These are phyloP conservation scores for Phycodurus eques DNA, from an alignment of 2,113 vertebrate species.

Conservation along the genomic window DNA sequence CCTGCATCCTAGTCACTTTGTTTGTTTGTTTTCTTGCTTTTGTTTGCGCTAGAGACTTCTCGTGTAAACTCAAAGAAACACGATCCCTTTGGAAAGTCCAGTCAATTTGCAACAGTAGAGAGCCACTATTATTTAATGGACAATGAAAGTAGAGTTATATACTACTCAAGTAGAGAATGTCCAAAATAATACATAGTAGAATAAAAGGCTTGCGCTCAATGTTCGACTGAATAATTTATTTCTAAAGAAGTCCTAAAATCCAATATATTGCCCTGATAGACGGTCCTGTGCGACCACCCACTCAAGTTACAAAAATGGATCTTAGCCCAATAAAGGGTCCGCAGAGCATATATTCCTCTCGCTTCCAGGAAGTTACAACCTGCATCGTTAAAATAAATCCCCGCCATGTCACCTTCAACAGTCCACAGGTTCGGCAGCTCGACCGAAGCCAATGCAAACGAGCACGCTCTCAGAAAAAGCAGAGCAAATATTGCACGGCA, in stretches of 20 bases:
- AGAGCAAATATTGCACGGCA: slow-evolving; percentile 38
- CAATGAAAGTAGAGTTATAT: background rate
- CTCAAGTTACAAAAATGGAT: background rate
- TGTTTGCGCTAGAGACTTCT: slow-evolving; percentile 66
- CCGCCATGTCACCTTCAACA: slow-evolving; percentile 19
- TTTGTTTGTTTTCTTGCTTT: slow-evolving; percentile 70
- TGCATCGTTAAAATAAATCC: background rate
- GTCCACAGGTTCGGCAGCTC: slow-evolving; percentile 13
- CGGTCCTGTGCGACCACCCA: background rate
- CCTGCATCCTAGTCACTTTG: slow-evolving; percentile 33
- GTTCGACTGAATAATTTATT: too few relatives aligned
- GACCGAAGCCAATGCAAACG: slow-evolving; percentile 22
- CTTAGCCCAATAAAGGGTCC: background rate
- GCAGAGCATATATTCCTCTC: background rate
- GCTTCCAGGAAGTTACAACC: slow-evolving; percentile 7
- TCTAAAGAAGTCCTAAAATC: too few relatives aligned
- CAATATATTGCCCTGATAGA: too few relatives aligned
- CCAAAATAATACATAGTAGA: background rate
- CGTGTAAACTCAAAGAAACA: slow-evolving; percentile 53
- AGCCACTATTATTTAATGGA: background rate
- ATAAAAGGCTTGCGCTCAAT: too few relatives aligned
- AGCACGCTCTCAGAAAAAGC: slow-evolving; percentile 20
- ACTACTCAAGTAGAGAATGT: background rate
- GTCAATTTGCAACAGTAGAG: slow-evolving; percentile 12
- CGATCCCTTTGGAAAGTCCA: slow-evolving; percentile 30